Evolutionary conservation across 2,797 vertebrate genomes (phyloP).

Genomic region (Tokudaia tokunoshimensis): DNA sequence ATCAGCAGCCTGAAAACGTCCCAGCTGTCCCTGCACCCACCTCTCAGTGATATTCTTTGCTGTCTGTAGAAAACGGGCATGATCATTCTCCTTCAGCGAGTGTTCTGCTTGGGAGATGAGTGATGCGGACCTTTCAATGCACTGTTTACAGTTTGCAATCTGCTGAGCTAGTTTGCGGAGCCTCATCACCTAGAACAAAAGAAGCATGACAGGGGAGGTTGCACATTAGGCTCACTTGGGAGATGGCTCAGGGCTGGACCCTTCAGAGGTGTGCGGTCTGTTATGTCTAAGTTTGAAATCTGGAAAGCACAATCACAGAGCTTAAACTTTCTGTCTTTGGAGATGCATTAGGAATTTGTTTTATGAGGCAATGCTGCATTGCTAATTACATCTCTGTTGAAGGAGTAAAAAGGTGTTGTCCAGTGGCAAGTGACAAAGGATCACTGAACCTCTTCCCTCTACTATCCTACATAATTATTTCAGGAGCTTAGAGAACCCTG

Average conservation of each 20-base stretch:
- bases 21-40: constrained; percentile 86
- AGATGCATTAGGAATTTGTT: constrained; percentile 57
- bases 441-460: background rate
- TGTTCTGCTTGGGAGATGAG: constrained; percentile 98
- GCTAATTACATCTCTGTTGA: constrained; percentile 71
- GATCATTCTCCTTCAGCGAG: constrained; percentile 96
- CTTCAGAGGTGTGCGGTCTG: background rate
- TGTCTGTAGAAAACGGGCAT: constrained; percentile 96
- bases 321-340: constrained; percentile 35
- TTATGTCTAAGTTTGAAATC: background rate
- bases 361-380: constrained; percentile 65
- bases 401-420: constrained; percentile 31
- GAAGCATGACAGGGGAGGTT: constrained; percentile 53
- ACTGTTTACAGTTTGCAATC: constrained; percentile 98
- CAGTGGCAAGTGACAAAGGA: constrained; percentile 31
- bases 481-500: background rate
- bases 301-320: background rate
- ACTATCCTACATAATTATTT: constrained; percentile 41
- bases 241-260: background rate
- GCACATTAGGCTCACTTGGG: background rate
- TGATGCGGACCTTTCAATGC: constrained; percentile 96
- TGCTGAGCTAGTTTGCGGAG: constrained; percentile 98
- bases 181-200: constrained; percentile 92
- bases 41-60: constrained; percentile 98
- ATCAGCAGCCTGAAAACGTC: rapidly evolving